Percentiles rank a stretch among this genome's conserved stretches.
These are phyloP conservation scores for Panurus biarmicus DNA, from an alignment of 2,113 vertebrate genomes.

Conservation along the genomic window DNA sequence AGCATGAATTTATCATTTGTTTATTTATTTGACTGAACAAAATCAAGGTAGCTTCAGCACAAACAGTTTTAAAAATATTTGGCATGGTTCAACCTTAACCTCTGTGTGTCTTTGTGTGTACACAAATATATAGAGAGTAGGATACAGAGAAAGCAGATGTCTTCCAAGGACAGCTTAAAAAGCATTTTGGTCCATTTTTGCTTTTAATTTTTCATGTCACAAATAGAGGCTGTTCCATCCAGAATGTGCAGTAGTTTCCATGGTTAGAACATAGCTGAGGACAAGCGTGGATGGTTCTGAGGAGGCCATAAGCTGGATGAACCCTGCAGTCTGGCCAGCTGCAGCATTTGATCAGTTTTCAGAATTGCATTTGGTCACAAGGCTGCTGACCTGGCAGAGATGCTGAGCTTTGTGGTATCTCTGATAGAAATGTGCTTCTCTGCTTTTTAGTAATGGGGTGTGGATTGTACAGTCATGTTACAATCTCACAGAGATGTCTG, in stretches of 20 bases:
- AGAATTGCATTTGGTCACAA: neutral
- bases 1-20: neutral
- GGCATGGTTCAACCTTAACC: slow-evolving; percentile 61
- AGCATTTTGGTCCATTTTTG: neutral
- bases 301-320: neutral
- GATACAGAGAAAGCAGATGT: neutral
- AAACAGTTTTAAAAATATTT: slow-evolving; percentile 43
- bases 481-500: neutral
- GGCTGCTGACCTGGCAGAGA: neutral
- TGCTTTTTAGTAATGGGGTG: neutral
- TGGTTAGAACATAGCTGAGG: neutral
- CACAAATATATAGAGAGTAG: neutral
- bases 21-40: slow-evolving; percentile 26
- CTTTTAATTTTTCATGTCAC: neutral
- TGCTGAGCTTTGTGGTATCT: neutral
- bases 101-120: slow-evolving; percentile 5
- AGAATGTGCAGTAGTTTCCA: neutral
- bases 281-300: neutral
- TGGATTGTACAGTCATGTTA: neutral
- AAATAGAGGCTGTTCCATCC: neutral
- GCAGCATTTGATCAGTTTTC: neutral
- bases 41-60: slow-evolving; percentile 39
- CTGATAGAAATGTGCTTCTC: neutral
- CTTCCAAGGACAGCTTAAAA: neutral
- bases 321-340: neutral